Evolutionary conservation across 2,888 invertebrate genomes (phyloP).

Genomic region (Oxycera nigricornis): DNA sequence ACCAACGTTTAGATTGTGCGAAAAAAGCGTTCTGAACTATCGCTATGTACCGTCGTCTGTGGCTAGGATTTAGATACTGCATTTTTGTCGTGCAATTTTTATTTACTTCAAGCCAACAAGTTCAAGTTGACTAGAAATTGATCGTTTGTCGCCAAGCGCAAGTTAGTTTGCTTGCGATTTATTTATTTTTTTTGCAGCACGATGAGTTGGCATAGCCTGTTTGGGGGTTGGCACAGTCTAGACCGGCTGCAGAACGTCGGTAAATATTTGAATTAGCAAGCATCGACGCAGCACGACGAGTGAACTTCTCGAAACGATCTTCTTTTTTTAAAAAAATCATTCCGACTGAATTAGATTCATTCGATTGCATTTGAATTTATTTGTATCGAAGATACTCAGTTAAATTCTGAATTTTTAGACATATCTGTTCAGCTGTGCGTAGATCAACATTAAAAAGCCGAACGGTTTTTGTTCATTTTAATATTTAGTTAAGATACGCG

Average conservation of each 20-base stretch:
- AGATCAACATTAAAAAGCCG: no score
- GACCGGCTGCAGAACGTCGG: background rate
- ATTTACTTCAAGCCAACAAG: background rate
- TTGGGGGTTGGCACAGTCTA: constrained; percentile 23
- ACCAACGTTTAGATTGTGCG: no score
- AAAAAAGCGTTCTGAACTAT: no score
- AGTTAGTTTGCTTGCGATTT: background rate
- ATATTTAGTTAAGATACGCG: no score
- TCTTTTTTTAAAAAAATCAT: background rate
- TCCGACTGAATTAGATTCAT: background rate
- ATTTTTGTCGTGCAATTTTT: background rate
- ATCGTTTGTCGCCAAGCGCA: background rate
- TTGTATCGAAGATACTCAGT: no score
- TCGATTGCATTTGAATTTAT: no score
- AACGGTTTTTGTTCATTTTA: no score
- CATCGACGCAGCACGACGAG: background rate
- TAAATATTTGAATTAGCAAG: constrained; percentile 31
- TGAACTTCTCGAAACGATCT: background rate
- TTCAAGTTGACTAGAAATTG: background rate
- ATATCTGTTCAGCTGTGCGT: no score
- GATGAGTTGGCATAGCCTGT: no score
- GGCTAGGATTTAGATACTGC: background rate
- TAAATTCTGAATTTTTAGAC: no score
- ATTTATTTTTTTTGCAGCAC: background rate
- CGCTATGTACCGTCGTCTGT: no score